Evolutionary conservation across 2,113 vertebrate genomes (phyloP).

Genomic region (Albula goreensis): DNA sequence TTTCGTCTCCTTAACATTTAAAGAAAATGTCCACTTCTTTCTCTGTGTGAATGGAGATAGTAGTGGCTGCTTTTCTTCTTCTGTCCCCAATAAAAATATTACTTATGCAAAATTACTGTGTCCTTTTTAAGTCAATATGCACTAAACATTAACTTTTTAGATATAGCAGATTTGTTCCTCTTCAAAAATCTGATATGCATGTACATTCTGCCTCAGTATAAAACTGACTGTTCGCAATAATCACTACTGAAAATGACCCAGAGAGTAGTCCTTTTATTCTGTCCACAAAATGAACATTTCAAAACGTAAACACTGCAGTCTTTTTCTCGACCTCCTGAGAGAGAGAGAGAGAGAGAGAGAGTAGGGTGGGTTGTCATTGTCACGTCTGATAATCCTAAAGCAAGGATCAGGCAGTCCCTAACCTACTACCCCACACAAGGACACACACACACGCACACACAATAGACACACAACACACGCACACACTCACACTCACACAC

Average conservation of each 20-base stretch:
- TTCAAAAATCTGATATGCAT: neutral
- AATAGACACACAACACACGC: neutral
- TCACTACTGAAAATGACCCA: neutral
- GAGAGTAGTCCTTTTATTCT: neutral
- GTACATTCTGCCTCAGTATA: neutral
- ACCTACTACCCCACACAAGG: neutral
- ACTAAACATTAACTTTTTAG: neutral
- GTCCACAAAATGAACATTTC: conserved; percentile 20
- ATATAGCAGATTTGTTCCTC: neutral
- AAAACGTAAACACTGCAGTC: conserved; percentile 16
- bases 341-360: neutral
- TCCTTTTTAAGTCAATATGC: neutral
- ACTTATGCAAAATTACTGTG: conserved; percentile 19
- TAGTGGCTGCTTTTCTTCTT: conserved; percentile 5
- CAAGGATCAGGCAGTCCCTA: neutral
- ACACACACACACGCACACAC: neutral
- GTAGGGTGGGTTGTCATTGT: neutral
- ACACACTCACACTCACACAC: neutral
- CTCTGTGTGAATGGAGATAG: conserved; percentile 25
- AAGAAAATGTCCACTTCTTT: conserved; percentile 13
- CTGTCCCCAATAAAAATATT: conserved; percentile 31
- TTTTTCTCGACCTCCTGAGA: conserved; percentile 1
- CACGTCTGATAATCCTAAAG: neutral
- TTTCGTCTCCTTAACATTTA: conserved; percentile 30
- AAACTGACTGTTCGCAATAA: neutral